Evolutionary conservation across 2,888 invertebrate genomes (phyloP), one percentile per base, ranked within the genome.

Genomic region (Plemyria rubiginata): DNA sequence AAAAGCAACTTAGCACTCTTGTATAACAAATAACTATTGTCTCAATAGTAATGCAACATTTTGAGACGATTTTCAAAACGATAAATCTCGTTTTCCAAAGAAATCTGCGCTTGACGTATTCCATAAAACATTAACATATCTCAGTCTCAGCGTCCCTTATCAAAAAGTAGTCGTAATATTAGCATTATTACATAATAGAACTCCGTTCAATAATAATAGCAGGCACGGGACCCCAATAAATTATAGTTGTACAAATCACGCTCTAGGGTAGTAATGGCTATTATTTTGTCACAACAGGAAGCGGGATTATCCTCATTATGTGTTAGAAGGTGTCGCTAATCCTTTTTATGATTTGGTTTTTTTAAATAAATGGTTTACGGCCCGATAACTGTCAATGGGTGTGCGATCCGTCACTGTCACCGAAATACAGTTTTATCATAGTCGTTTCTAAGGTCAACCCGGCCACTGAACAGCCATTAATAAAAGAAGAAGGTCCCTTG

Each of bases 281-380:
- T 85, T n/a, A n/a, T n/a, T n/a, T 84, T 83, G 85, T 84, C 82
- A 82, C 76, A 78, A 82, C 81, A 80, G 76, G 74, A 78, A 80
- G 71, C 72, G 74, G 81, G 89, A 86, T 90, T 88, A 88, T 76
- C 76, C 78, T 84, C 86, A 86, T 88, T 87, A 87, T 75, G 73
- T 73, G 75, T 75, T 80, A 81, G 45, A 45, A 45, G 81, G 82
- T 85, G 79, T 75, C 71, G 75, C 68, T 87, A 88, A 90, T 87
- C 85, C 85, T 74, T 73, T 78, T 81, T 66, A 62, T 63, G 58
- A 58, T 54, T 59, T 43, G 52, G 52, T 60, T 50, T 59, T 63
- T 60, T 41, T 13, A 57, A 36, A 28, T 28, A 48, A 49, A 62
- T 53, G 45, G 43, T 46, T n/a, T 56, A 62, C 32, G 28, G 46